phyloP scores from a whole-genome alignment of 2,797 vertebrate species.

The Neosilurus mollespiculum region DNA sequence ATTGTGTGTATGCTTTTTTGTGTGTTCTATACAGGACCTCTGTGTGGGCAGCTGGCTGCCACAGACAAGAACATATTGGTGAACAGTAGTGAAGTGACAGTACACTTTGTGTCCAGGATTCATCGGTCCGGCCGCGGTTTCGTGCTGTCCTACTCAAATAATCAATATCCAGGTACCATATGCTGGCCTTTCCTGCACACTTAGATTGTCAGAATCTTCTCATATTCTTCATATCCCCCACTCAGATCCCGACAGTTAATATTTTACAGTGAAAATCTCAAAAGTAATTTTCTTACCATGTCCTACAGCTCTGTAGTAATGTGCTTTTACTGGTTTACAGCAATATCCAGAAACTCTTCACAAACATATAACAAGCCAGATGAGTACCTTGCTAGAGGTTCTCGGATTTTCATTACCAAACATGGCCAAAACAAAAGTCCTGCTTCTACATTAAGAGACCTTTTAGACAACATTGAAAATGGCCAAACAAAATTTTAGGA shows the following conservation, averaged over 20 bases:
- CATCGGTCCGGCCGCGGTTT: slow-evolving; percentile 85
- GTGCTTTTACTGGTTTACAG: neutral
- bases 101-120: slow-evolving; percentile 77
- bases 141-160: slow-evolving; percentile 81
- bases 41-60: slow-evolving; percentile 73
- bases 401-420: neutral
- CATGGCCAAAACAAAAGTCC: neutral
- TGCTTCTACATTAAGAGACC: neutral
- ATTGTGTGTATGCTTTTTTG: slow-evolving; percentile 26
- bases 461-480: neutral
- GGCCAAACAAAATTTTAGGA: neutral
- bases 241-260: neutral
- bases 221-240: neutral
- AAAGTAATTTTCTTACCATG: neutral
- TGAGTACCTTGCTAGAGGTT: neutral
- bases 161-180: slow-evolving; percentile 72
- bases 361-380: neutral
- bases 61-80: slow-evolving; percentile 67
- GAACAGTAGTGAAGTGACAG: slow-evolving; percentile 70
- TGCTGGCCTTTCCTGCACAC: neutral
- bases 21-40: slow-evolving; percentile 72
- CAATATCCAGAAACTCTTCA: neutral
- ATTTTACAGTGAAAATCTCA: neutral
- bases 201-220: neutral
- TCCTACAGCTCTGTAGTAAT: neutral